These are phyloP conservation scores for Karalla daura DNA, from an alignment of 2,797 vertebrate genomes.

Conservation along the genomic window DNA sequence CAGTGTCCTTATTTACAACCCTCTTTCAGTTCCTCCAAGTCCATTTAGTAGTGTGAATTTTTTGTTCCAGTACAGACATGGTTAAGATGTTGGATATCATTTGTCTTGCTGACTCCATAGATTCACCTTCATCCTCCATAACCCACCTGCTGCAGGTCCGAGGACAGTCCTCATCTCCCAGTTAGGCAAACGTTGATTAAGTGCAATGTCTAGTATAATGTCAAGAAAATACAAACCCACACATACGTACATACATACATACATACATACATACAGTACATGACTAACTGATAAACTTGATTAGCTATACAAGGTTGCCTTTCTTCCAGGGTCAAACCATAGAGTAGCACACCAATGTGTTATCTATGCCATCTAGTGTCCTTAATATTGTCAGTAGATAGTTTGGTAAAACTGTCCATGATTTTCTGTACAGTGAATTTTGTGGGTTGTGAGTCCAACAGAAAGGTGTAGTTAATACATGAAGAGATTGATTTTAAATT, in stretches of 20 bases:
- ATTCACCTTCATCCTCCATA: constrained; percentile 24
- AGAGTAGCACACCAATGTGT: constrained; percentile 53
- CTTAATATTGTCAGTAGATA: constrained; percentile 37
- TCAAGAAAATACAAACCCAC: constrained; percentile 76
- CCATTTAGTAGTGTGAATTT: constrained; percentile 47
- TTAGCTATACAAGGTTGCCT: constrained; percentile 73
- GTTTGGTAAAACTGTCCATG: constrained; percentile 50
- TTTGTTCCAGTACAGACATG: constrained; percentile 49
- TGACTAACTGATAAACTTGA: constrained; percentile 75
- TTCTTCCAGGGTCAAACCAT: constrained; percentile 58
- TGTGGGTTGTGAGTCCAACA: constrained; percentile 29
- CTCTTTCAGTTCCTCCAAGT: constrained; percentile 40
- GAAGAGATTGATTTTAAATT: constrained; percentile 31
- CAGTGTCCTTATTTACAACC: constrained; percentile 67
- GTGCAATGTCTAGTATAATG: constrained; percentile 80
- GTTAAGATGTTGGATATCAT: constrained; percentile 50
- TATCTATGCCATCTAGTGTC: constrained; percentile 52
- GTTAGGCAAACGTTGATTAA: constrained; percentile 75
- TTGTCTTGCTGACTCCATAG: constrained; percentile 44
- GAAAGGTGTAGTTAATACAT: constrained; percentile 25
- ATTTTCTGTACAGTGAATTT: constrained; percentile 61
- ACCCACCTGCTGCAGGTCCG: constrained; percentile 37
- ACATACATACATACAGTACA: constrained; percentile 75
- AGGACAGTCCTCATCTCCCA: constrained; percentile 59
- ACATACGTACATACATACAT: constrained; percentile 73